phyloP scores from a whole-genome alignment of 37 sponge, comb jelly and placozoan species.

The Oscarella lobularis region DNA sequence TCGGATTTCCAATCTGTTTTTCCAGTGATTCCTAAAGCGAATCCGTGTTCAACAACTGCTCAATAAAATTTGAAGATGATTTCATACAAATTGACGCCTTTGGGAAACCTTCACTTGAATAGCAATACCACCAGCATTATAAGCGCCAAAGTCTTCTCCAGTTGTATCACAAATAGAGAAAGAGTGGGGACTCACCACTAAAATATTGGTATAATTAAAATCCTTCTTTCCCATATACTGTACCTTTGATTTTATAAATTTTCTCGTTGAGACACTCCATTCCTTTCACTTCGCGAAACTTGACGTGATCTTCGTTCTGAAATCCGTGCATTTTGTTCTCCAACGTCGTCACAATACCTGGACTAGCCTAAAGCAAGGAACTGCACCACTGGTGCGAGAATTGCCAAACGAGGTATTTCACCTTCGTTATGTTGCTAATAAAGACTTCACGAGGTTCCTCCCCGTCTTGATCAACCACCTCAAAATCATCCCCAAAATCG shows the following conservation, averaged over 20 bases:
- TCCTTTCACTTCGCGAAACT: constrained; percentile 77
- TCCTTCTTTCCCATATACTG: not conserved
- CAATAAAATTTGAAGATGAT: too few species aligned
- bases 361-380: constrained; percentile 49
- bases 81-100: constrained; percentile 52
- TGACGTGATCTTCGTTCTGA: constrained; percentile 59
- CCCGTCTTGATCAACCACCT: constrained; percentile 62
- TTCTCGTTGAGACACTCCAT: constrained; percentile 77
- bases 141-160: constrained; percentile 14
- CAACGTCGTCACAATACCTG: constrained; percentile 62
- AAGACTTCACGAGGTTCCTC: constrained; percentile 74
- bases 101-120: constrained; percentile 51
- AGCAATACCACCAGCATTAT: constrained; percentile 66
- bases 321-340: constrained; percentile 64
- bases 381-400: too few species aligned
- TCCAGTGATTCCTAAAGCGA: constrained; percentile 51
- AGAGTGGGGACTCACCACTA: constrained; percentile 48
- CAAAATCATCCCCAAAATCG: constrained; percentile 84
- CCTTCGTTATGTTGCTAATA: constrained; percentile 65
- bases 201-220: not conserved
- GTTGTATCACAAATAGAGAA: constrained; percentile 79
- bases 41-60: too few species aligned
- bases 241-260: constrained; percentile 46
- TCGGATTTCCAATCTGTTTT: constrained; percentile 41
- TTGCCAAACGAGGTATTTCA: too few species aligned